phyloP scores from a whole-genome alignment of 2,113 vertebrate genomes.

The Clarias batrachus region DNA sequence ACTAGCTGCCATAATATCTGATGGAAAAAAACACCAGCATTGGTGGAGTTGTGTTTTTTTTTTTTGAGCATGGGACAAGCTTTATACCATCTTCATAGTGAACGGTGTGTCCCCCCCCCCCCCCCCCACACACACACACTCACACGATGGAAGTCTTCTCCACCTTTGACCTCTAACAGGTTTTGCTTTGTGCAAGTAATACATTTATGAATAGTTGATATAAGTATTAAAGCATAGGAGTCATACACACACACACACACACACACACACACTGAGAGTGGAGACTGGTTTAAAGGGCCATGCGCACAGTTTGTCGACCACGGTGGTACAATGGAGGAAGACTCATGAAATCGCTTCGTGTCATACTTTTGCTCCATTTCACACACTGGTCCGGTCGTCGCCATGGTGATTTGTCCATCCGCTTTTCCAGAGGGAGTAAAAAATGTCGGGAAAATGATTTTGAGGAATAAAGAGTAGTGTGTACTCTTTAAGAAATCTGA shows the following conservation, averaged over 20 bases:
- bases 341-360: slow-evolving; percentile 18
- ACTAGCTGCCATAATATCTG: neutral
- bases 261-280: slow-evolving; percentile 64
- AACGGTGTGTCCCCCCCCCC: neutral
- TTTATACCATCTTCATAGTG: neutral
- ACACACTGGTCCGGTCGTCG: neutral
- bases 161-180: slow-evolving; percentile 47
- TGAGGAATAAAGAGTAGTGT: neutral
- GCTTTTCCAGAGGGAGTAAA: neutral
- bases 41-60: neutral
- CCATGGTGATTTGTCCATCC: slow-evolving; percentile 15
- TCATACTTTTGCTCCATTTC: neutral
- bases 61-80: neutral
- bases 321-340: slow-evolving; percentile 58
- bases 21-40: neutral
- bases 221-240: neutral
- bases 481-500: too few relatives aligned
- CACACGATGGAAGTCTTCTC: slow-evolving; percentile 12
- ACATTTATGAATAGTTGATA: neutral
- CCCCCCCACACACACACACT: slow-evolving; percentile 5
- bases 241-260: slow-evolving; percentile 55
- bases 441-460: neutral
- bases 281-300: slow-evolving; percentile 77
- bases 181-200: slow-evolving; percentile 56
- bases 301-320: slow-evolving; percentile 71